Conservation (phyloP, 2,888 invertebrate species). For the Keiferia lycopersicella region DNA sequence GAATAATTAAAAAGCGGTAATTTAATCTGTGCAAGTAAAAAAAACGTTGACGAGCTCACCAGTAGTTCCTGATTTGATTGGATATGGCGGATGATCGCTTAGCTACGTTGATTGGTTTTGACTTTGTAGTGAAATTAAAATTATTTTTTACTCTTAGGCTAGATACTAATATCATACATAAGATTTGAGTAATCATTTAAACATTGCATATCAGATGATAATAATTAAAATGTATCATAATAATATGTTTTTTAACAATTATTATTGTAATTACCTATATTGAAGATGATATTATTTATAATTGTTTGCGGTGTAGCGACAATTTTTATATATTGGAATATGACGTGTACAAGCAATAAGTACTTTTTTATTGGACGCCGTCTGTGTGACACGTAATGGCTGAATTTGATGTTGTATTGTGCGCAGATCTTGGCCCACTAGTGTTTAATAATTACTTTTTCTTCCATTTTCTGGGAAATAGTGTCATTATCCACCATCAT, state of each 20-base stretch:
- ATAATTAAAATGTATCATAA: constrained; percentile 55
- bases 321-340: constrained; percentile 55
- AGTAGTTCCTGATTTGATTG: too few species aligned
- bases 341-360: constrained; percentile 81
- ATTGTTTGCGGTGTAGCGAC: constrained; percentile 75
- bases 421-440: constrained; percentile 69
- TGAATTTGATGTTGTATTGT: constrained; percentile 74
- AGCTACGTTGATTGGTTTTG: neutral
- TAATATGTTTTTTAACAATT: constrained; percentile 39
- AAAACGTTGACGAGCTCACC: too few species aligned
- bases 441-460: constrained; percentile 41
- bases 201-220: constrained; percentile 65
- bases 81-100: too few species aligned
- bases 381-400: constrained; percentile 61
- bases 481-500: too few species aligned
- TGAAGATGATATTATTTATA: constrained; percentile 58
- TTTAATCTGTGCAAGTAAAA: too few species aligned
- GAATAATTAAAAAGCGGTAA: too few species aligned
- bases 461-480: too few species aligned
- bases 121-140: constrained; percentile 8
- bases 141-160: constrained; percentile 5
- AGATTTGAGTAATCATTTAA: constrained; percentile 22
- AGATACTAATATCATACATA: neutral
- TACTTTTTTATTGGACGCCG: constrained; percentile 73
- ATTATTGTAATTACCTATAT: constrained; percentile 46